Base-by-base conservation (phyloP, 2,888 invertebrate species). In the Drosophila austrosaltans region DNA sequence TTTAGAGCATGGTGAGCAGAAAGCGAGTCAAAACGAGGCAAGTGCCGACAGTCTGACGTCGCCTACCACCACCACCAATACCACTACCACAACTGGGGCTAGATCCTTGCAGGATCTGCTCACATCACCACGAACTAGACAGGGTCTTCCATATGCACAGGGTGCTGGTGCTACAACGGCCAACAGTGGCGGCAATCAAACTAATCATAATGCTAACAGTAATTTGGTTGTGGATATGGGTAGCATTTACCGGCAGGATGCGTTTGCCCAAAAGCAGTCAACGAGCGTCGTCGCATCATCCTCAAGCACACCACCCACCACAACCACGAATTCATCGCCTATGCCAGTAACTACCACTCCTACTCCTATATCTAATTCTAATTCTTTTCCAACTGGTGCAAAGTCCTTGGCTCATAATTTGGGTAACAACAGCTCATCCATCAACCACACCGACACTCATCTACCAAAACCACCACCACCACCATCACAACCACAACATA, bases 11-110 rank as follows among this genome's bases (percentile, higher is more conserved):
- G 92, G 92, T 92, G 92, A 92, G 91, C 90, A 91, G 90, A 92
- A 91, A 89, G 90, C 90, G 91, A 89, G 89, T 91, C 90, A 90
- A 82, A 91, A 93, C 90, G 94, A 94, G 93, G 94, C 94, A 94
- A 94, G 91, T 91, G 91, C 91, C 91, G 89, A 89, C 83, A 87
- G 82, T 85, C 86, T 81, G 90, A 89, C 90, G 89, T 91, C 91
- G 90, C 90, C 91, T 70, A 87, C 76, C 72, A 82, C 75, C 77
- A 82, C 75, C 80, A 75, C 58, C 69, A 71, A 32, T 66, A 63
- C 63, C 75, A 71, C 30, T 28, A 57, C 39, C 48, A 65, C 78
- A 8, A 70, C 28, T 56, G 72, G 74, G 63, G 64, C 75, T 28
- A 75, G 85, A 78, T 91, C 90, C 20, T 76, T 91, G 65, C 90